A percentile compares a stretch with the other conserved stretches of the same genome.
Conservation (phyloP, 2,797 vertebrate species). For the Gallinago nigripennis region DNA sequence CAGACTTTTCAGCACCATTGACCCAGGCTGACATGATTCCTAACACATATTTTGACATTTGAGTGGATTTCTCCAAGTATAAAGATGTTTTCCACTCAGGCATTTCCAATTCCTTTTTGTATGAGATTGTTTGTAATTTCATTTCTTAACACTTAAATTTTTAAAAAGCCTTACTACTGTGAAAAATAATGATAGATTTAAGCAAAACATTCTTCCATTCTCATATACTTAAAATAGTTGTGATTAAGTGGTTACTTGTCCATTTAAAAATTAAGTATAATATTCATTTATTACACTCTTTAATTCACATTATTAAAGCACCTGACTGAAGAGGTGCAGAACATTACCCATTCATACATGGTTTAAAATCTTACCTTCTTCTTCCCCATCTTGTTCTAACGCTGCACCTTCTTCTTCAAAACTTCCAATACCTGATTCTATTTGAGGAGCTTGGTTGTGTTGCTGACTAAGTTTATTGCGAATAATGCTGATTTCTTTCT, state of each 20-base stretch:
- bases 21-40: background rate
- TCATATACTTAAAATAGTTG: background rate
- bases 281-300: background rate
- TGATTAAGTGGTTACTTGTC: background rate
- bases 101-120: background rate
- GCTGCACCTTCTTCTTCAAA: slow-evolving; percentile 77
- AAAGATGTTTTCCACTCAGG: background rate
- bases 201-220: background rate
- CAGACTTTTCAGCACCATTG: background rate
- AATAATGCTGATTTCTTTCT: slow-evolving; percentile 90
- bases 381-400: slow-evolving; percentile 82
- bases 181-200: background rate
- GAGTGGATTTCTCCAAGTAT: background rate
- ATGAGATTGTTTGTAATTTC: background rate
- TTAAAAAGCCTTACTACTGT: background rate
- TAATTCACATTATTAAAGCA: background rate
- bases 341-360: background rate
- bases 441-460: slow-evolving; percentile 77
- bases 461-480: slow-evolving; percentile 88
- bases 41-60: background rate
- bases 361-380: slow-evolving; percentile 84
- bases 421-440: slow-evolving; percentile 76
- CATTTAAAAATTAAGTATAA: background rate
- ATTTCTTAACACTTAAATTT: background rate
- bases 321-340: background rate